Percentiles rank a stretch among this genome's conserved stretches.
phyloP scores from a whole-genome alignment of 1,140 invertebrate genomes.

The Calliopsis andreniformis region DNA sequence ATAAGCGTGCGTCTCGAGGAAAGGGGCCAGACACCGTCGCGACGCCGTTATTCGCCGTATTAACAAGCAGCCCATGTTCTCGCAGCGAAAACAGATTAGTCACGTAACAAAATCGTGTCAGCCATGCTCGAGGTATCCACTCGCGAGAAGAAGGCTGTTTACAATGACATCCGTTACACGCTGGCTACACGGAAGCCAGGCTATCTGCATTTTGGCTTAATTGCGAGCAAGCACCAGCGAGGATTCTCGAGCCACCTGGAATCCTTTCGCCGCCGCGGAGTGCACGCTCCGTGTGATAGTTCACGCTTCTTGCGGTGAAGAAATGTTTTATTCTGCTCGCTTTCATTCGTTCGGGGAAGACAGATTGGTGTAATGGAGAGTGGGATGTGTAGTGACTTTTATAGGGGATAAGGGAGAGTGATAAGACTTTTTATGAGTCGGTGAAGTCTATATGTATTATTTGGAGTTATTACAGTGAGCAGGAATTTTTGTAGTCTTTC shows the following conservation, averaged over 20 bases:
- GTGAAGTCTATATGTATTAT: too few relatives aligned
- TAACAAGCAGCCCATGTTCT: too few relatives aligned
- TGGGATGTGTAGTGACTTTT: too few relatives aligned
- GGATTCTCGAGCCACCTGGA: neutral
- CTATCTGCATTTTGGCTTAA: neutral
- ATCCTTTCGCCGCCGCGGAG: neutral
- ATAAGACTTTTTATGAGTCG: too few relatives aligned
- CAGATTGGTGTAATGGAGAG: too few relatives aligned
- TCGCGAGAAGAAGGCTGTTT: neutral
- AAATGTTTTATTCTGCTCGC: too few relatives aligned
- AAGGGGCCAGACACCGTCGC: slow-evolving; percentile 11
- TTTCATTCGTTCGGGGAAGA: too few relatives aligned
- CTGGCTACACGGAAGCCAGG: slow-evolving; percentile 27
- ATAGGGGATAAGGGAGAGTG: too few relatives aligned
- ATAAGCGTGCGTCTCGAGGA: slow-evolving; percentile 32
- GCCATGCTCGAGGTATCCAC: neutral
- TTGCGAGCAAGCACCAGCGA: slow-evolving; percentile 8
- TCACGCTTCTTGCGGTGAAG: too few relatives aligned
- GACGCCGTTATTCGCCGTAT: slow-evolving; percentile 19
- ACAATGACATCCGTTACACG: slow-evolving; percentile 18
- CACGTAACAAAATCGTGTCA: slow-evolving; percentile 44
- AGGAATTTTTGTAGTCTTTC: too few relatives aligned
- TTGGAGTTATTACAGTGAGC: too few relatives aligned
- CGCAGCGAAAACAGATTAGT: slow-evolving; percentile 36
- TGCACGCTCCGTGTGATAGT: too few relatives aligned